phyloP scores from a whole-genome alignment of 2,888 invertebrate genomes.

The Sylvicola cinctus region DNA sequence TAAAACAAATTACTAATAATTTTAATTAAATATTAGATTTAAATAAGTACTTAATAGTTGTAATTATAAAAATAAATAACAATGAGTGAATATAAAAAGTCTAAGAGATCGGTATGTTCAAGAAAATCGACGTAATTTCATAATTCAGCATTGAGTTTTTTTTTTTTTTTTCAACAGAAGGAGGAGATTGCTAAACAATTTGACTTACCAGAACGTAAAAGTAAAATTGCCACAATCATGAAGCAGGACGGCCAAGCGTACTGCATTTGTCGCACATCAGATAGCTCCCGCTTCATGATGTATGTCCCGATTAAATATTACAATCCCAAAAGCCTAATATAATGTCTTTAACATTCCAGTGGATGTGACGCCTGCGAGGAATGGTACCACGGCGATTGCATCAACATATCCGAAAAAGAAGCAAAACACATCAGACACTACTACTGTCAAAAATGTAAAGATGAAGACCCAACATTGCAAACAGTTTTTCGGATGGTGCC shows the following conservation, averaged over 20 bases:
- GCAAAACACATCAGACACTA: slow-evolving; percentile 86
- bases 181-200: slow-evolving; percentile 82
- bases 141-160: background rate
- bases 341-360: slow-evolving; percentile 28
- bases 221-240: slow-evolving; percentile 68
- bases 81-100: background rate
- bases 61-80: too few species aligned
- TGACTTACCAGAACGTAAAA: slow-evolving; percentile 71
- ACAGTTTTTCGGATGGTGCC: slow-evolving; percentile 28
- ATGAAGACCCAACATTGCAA: slow-evolving; percentile 60
- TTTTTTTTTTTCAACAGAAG: slow-evolving; percentile 24
- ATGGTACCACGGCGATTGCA: slow-evolving; percentile 98
- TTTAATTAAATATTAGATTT: too few species aligned
- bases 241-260: slow-evolving; percentile 85
- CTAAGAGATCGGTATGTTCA: background rate
- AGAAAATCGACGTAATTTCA: background rate
- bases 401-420: slow-evolving; percentile 82
- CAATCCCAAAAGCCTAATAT: background rate
- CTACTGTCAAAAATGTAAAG: slow-evolving; percentile 68
- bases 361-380: slow-evolving; percentile 95
- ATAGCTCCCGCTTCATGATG: slow-evolving; percentile 94
- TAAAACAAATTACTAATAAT: too few species aligned
- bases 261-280: slow-evolving; percentile 85
- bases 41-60: too few species aligned
- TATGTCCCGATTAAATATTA: slow-evolving; percentile 26